Base-by-base conservation (phyloP, 2,888 invertebrate genomes). In the Scrobipalpa costella region DNA sequence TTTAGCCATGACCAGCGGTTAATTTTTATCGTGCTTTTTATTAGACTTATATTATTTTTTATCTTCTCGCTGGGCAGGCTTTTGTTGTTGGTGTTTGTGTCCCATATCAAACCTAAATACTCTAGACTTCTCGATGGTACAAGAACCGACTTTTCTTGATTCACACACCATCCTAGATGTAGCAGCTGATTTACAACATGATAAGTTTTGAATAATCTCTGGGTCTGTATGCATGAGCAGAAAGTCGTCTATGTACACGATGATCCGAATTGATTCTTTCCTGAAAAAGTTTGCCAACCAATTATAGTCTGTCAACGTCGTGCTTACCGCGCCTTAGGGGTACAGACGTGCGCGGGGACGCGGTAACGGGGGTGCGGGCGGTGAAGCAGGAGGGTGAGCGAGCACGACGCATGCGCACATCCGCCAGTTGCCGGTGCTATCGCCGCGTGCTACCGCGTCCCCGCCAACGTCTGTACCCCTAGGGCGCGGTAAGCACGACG, bases 21-120 rank as follows among this genome's bases (percentile, higher is more conserved):
- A 27, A 47, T 61, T 36, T 50, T 11, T 6, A 61, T 15, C 1
- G 36, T 61, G 38, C 38, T 36, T 50, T 61, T 19, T 61, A 21
- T 33, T 52, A 64, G 36, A 3, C 13, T 19, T 60, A 13, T 36
- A 49, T 11, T 57, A 62, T 36, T 64, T n/a, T 55, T n/a, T 11
- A 34, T 63, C 36, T 64, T 60, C 34, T 5, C 33, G 38, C 9
- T 36, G 15, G 68, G 59, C 15, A 69, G 60, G 0, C 40, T 11
- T 61, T 68, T 69, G n/a, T 21, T 49, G 52, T 68, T 68, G 13
- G 9, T 7, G 0, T 8, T 8, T 19, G 70, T 70, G 44, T 69
- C 34, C 70, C 70, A 68, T 11, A n/a, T 33, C 5, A 69, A 55
- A 1, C 68, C 69, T 8, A 71, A 57, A 21, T 68, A 71, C 55